Evolutionary conservation across 2,113 vertebrate genomes (phyloP), one percentile per base, ranked within the genome.

Genomic region (Pao palembangensis): DNA sequence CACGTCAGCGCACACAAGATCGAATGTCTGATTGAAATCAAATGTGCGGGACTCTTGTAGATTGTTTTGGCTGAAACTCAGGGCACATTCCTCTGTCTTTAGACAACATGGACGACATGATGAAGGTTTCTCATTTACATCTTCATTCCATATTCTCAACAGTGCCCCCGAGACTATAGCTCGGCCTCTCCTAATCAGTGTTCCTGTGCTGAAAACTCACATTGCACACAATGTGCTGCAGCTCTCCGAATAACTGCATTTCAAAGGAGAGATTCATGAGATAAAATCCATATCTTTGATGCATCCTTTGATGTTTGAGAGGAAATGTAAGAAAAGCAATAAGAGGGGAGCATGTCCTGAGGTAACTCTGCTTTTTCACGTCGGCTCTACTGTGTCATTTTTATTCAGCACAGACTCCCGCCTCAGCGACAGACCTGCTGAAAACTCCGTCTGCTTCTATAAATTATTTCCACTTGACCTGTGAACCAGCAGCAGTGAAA

Each of bases 241-340:
- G 60, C 69, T 79, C 57, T 51, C 50, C 51, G 55, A 72, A 73
- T 71, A 60, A 38, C 48, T n/a, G 23, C 46, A 51, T 82, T 85
- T 83, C 67, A 82, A 84, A 82, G 67, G 61, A 70, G 49, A 15
- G 42, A 68, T 79, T 62, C 59, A 79, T 70, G 54, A 69, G 73
- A 76, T 82, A 76, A 43, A 70, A 71, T 67, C 19, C 47, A 46
- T 61, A 51, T 63, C 59, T 58, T 73, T 66, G 47, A 64, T 59
- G 55, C 64, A 58, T 38, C 64, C 82, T 89, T 86, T 87, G 75
- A 86, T 79, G 81, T 81, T 70, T 57, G 61, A 55, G 56, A 75
- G 57, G 55, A 78, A 70, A 61, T 70, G 58, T 74, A 64, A 58
- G 61, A 73, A 71, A 79, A 60, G 81, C 47, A 71, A 67, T 71